These are phyloP conservation scores for Helicoverpa armigera DNA, from an alignment of 1,140 invertebrate species.

Conservation along the genomic window DNA sequence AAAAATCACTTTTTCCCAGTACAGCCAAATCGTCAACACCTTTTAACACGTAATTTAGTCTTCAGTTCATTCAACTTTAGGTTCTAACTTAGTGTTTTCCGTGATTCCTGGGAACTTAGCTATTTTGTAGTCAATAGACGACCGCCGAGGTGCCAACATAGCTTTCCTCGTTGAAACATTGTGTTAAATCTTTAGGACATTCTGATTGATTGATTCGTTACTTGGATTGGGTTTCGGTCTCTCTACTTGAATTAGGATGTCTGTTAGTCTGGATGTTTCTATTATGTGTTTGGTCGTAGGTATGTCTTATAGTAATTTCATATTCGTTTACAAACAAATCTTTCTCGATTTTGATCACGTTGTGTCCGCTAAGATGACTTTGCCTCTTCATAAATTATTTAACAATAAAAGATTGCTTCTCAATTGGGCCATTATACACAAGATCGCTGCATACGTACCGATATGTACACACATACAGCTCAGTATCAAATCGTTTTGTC, in stretches of 20 bases:
- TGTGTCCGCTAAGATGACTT: background rate
- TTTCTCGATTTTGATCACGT: too few species aligned
- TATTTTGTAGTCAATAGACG: slow-evolving; percentile 22
- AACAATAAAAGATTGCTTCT: background rate
- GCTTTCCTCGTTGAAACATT: background rate
- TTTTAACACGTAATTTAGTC: background rate
- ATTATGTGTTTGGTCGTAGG: background rate
- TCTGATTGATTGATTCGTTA: slow-evolving; percentile 24
- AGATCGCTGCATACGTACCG: background rate
- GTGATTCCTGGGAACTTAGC: slow-evolving; percentile 32
- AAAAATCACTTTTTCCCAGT: background rate
- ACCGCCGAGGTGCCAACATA: slow-evolving; percentile 7
- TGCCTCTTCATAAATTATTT: background rate
- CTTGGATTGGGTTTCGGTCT: slow-evolving; percentile 1
- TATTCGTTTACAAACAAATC: too few species aligned
- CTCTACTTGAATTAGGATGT: too few species aligned
- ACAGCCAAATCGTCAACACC: background rate
- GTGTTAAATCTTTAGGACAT: slow-evolving; percentile 15
- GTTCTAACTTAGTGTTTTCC: slow-evolving; percentile 16
- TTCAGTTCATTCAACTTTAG: slow-evolving; percentile 21
- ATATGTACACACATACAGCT: background rate
- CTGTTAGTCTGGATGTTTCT: background rate
- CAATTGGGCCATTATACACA: background rate
- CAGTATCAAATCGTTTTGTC: background rate
- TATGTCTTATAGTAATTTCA: too few species aligned